Evolutionary conservation across 92 coral and sea anemone genomes (phyloP).

Genomic region (Porites cylindrica): DNA sequence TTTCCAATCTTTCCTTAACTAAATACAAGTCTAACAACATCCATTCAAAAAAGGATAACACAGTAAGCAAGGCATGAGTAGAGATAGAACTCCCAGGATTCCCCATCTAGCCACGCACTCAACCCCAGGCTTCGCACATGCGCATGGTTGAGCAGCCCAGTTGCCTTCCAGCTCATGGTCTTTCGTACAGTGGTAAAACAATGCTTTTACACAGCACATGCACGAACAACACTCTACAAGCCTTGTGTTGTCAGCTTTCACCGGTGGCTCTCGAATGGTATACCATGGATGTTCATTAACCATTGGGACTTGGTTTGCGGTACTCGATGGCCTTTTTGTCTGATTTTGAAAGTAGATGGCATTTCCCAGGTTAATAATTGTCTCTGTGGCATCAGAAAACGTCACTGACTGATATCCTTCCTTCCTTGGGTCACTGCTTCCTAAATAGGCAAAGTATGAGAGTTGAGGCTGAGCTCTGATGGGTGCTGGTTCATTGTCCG

Average conservation of each 20-base stretch:
- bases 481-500: not conserved
- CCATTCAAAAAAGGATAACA: conserved; percentile 71
- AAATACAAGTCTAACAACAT: conserved; percentile 28
- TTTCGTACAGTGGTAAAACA: conserved; percentile 87
- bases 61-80: conserved; percentile 75
- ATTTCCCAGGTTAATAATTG: conserved; percentile 16
- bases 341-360: conserved; percentile 1
- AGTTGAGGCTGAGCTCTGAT: conserved; percentile 10
- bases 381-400: not conserved
- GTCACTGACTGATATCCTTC: not conserved
- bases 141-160: conserved; percentile 73
- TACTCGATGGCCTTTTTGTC: not conserved
- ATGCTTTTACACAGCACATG: conserved; percentile 90
- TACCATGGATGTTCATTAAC: not conserved
- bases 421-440: not conserved
- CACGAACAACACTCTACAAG: conserved; percentile 86
- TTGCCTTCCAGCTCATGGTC: conserved; percentile 75
- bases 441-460: conserved; percentile 34
- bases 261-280: not conserved
- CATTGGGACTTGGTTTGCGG: not conserved
- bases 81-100: conserved; percentile 66
- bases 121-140: conserved; percentile 66
- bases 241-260: conserved; percentile 41
- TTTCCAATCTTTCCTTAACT: not conserved
- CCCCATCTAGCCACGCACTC: conserved; percentile 77